Evolutionary conservation across 2,113 vertebrate species (phyloP).

Genomic region (Ceuthmochares aereus): DNA sequence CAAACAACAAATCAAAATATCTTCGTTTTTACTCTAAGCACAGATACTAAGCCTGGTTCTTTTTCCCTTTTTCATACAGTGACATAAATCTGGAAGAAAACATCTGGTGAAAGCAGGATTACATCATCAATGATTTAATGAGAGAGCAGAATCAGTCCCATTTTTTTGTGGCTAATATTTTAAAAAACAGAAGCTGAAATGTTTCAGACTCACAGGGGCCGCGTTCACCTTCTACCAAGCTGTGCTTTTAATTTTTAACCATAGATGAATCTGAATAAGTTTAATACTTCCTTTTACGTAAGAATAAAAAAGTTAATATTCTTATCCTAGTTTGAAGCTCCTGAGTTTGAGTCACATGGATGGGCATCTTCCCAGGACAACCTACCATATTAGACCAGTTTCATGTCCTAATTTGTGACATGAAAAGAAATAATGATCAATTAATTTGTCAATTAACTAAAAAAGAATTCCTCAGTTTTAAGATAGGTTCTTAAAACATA

Average conservation of each 20-base stretch:
- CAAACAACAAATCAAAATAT: not conserved
- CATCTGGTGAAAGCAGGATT: not conserved
- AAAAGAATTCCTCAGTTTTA: not conserved
- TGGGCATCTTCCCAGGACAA: not conserved
- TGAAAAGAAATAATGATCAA: not conserved
- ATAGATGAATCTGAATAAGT: not conserved
- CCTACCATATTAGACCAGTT: not conserved
- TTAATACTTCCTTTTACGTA: not conserved
- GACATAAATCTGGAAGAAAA: not conserved
- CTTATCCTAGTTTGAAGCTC: not conserved
- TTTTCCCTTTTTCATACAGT: not conserved
- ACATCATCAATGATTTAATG: not conserved
- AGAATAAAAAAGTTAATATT: not conserved
- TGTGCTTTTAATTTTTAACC: not conserved
- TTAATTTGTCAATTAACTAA: not conserved
- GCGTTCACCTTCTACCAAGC: rapidly evolving
- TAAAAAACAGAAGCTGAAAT: not conserved
- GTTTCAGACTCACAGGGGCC: not conserved
- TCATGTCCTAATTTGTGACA: not conserved
- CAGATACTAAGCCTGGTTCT: not conserved
- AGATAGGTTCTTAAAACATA: not conserved
- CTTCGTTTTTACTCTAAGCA: not conserved
- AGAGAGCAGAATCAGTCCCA: not conserved
- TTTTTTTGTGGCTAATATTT: not conserved
- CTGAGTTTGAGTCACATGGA: not conserved